phyloP scores from a whole-genome alignment of 2,797 vertebrate genomes.

The Hydrolagus colliei region DNA sequence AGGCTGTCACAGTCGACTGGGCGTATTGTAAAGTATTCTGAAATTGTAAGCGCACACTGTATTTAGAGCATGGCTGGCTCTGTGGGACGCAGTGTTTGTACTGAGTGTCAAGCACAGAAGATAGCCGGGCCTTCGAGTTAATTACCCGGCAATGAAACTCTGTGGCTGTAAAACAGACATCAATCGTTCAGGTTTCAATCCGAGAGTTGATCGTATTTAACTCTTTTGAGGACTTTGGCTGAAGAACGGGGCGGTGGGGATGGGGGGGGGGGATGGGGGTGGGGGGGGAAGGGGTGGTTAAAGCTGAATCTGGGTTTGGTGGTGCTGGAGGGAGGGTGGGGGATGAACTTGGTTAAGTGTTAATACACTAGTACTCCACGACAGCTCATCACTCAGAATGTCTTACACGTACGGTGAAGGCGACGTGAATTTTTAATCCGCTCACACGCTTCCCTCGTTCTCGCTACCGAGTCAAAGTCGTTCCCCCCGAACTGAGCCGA shows the following conservation, averaged over 20 bases:
- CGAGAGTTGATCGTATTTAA: slow-evolving; percentile 12
- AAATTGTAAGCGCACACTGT: neutral
- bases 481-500: neutral
- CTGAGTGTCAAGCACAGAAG: slow-evolving; percentile 7
- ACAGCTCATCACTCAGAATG: neutral
- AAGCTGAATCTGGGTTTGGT: neutral
- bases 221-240: neutral
- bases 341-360: neutral
- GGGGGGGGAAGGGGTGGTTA: neutral
- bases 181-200: neutral
- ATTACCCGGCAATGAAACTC: neutral
- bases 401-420: neutral
- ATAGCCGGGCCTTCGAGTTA: neutral
- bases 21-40: neutral
- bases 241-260: too few species aligned
- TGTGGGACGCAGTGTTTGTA: slow-evolving; percentile 1
- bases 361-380: neutral
- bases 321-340: too few species aligned
- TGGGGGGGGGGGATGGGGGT: neutral
- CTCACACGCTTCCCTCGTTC: neutral
- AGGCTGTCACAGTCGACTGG: neutral
- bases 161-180: neutral
- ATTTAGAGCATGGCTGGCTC: slow-evolving; percentile 1
- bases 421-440: neutral
- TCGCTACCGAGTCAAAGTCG: too few species aligned